phyloP scores from a whole-genome alignment of 2,113 vertebrate species.

The Psittacula cyanocephala region DNA sequence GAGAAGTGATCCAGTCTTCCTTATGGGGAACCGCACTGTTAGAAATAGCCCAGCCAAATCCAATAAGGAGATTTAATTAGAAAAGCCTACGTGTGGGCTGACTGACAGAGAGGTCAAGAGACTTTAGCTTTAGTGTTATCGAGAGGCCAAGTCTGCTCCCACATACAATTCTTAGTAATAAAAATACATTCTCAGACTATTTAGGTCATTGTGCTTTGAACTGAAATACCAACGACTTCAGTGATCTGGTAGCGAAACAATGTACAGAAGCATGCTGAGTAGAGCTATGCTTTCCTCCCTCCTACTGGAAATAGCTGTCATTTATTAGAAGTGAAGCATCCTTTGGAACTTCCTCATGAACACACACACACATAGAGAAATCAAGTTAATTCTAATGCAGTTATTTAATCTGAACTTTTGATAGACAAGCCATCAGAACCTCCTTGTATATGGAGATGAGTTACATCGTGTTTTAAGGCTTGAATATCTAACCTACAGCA shows the following conservation, averaged over 20 bases:
- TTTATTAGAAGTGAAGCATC: background rate
- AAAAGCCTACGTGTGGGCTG: background rate
- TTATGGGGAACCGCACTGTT: background rate
- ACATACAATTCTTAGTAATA: background rate
- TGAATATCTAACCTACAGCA: background rate
- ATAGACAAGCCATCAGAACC: background rate
- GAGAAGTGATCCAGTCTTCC: background rate
- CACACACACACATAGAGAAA: background rate
- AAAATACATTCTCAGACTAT: constrained; percentile 62
- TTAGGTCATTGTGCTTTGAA: constrained; percentile 39
- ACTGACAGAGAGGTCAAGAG: background rate
- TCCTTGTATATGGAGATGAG: background rate
- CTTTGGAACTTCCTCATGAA: background rate
- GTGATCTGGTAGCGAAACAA: background rate
- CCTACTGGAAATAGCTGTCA: background rate
- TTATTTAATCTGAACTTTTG: background rate
- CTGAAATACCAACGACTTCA: constrained; percentile 17
- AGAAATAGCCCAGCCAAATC: background rate
- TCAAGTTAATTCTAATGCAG: background rate
- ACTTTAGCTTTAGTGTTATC: background rate
- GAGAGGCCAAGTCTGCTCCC: constrained; percentile 7
- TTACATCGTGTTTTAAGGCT: background rate
- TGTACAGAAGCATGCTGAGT: background rate
- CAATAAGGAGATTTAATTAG: background rate
- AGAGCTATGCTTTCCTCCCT: background rate